Conservation (phyloP, 2,888 invertebrate species). For the Nomada lathburiana region DNA sequence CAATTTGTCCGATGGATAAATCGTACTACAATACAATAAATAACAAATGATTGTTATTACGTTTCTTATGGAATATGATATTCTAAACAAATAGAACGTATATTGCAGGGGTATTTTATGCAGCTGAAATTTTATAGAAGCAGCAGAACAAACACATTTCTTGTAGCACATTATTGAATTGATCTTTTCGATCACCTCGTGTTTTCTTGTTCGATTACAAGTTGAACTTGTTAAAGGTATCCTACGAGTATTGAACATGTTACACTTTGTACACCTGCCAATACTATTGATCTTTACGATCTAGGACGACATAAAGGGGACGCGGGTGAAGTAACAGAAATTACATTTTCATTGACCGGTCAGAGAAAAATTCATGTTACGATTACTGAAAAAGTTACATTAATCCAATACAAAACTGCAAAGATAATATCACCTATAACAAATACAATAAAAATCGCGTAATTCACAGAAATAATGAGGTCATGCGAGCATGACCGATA, state of each 20-base stretch:
- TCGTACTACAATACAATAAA: too few relatives aligned
- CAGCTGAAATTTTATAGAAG: background rate
- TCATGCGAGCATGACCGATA: background rate
- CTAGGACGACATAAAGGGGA: conserved; percentile 38
- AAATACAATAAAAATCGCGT: background rate
- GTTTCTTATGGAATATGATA: too few relatives aligned
- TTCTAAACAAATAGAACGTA: too few relatives aligned
- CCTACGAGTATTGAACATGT: background rate
- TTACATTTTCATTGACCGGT: conserved; percentile 16
- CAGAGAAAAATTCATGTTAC: too few relatives aligned
- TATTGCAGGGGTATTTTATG: background rate
- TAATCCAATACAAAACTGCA: too few relatives aligned
- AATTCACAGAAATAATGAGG: too few relatives aligned
- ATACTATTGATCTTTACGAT: conserved; percentile 42
- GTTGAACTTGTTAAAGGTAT: conserved; percentile 22
- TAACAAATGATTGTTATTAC: too few relatives aligned
- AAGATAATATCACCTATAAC: too few relatives aligned
- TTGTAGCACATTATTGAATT: background rate
- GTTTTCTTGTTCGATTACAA: background rate
- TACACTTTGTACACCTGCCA: background rate
- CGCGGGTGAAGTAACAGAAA: conserved; percentile 10
- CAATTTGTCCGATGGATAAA: too few relatives aligned
- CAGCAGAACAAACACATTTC: background rate
- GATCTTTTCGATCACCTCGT: background rate
- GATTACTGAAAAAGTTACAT: too few relatives aligned